Conservation (phyloP, 2,113 vertebrate genomes). For the Aegithalos caudatus region DNA sequence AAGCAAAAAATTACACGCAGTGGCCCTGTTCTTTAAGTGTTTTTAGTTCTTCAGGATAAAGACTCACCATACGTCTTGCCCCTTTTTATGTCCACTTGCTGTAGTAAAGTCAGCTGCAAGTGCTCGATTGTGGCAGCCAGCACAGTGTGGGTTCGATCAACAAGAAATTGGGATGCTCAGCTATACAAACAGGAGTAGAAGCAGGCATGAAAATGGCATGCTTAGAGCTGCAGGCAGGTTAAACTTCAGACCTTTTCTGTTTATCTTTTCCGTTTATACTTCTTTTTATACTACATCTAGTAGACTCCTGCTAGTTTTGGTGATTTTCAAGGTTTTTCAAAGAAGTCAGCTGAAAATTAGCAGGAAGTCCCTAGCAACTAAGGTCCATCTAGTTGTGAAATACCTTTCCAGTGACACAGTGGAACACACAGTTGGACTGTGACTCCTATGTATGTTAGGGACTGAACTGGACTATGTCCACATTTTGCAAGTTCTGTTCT, state of each 20-base stretch:
- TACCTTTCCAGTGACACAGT: background rate
- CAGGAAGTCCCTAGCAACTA: background rate
- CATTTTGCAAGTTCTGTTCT: background rate
- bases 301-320: background rate
- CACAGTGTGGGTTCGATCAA: background rate
- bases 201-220: background rate
- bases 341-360: background rate
- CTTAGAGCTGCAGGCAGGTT: background rate
- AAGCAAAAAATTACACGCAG: background rate
- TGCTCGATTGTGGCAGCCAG: background rate
- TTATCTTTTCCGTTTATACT: background rate
- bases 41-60: background rate
- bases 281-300: background rate
- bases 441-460: background rate
- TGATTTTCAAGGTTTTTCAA: background rate
- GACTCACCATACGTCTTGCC: background rate
- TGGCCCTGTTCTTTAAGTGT: background rate
- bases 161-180: background rate
- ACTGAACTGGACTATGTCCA: background rate
- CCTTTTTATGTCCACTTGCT: background rate
- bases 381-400: background rate
- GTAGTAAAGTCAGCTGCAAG: background rate
- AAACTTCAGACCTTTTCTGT: background rate
- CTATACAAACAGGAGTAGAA: background rate
- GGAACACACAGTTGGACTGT: background rate